A percentile compares a stretch with the other conserved stretches of the same genome.
Conservation (phyloP, 1,140 invertebrate genomes). For the Zaprionus tsacasi region DNA sequence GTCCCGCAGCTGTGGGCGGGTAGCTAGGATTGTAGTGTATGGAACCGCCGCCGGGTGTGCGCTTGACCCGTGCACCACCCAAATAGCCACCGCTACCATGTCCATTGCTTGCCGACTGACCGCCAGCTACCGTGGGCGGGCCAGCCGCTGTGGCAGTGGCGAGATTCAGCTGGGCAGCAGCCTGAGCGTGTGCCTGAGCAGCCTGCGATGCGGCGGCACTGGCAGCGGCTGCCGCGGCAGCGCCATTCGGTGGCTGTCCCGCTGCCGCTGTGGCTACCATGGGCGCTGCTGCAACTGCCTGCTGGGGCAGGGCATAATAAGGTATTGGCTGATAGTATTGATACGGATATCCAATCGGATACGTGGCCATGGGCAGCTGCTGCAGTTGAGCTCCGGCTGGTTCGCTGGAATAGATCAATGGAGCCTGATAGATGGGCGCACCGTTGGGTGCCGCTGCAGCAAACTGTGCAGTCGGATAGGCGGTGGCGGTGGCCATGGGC, state of each 20-base stretch:
- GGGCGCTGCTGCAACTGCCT: conserved; percentile 61
- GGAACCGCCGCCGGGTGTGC: conserved; percentile 70
- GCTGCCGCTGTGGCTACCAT: conserved; percentile 49
- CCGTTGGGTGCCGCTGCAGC: conserved; percentile 73
- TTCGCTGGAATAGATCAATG: conserved; percentile 80
- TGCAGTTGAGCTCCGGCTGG: conserved; percentile 74
- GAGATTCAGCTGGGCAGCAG: conserved; percentile 51
- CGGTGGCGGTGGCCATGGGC: conserved; percentile 71
- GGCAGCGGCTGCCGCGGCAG: not conserved
- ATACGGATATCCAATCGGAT: conserved; percentile 82
- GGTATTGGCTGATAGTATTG: conserved; percentile 82
- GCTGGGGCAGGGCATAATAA: conserved; percentile 75
- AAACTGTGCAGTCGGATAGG: conserved; percentile 78
- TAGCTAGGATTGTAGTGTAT: conserved; percentile 73
- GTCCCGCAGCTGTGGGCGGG: conserved; percentile 47
- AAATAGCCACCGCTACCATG: conserved; percentile 38
- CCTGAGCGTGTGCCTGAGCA: conserved; percentile 29
- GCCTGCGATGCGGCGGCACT: not conserved
- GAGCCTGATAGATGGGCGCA: conserved; percentile 78
- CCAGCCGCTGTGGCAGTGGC: conserved; percentile 64
- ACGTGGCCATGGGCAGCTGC: conserved; percentile 81
- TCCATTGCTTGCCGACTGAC: conserved; percentile 49
- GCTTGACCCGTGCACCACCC: conserved; percentile 68
- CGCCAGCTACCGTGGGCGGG: conserved; percentile 59
- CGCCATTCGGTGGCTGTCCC: conserved; percentile 45